phyloP scores from a whole-genome alignment of 1,140 invertebrate genomes.

The Panagrolaimus sp. region DNA sequence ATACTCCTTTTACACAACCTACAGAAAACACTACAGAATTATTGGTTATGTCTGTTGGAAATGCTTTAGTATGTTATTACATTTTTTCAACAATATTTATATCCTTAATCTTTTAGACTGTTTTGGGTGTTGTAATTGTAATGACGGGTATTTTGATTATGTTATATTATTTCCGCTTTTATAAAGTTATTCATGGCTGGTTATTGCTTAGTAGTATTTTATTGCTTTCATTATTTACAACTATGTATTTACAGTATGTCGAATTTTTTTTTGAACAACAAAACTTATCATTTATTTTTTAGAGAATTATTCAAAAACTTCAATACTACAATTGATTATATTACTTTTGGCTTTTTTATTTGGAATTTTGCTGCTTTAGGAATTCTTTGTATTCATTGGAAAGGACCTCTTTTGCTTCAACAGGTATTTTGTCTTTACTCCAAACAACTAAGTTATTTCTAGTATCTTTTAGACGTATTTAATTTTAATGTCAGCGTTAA shows the following conservation, averaged over 20 bases:
- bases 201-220: constrained; percentile 87
- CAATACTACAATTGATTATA: constrained; percentile 91
- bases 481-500: constrained; percentile 88
- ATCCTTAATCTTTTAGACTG: no score
- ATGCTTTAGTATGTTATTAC: no score
- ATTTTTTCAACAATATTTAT: no score
- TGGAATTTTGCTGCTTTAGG: constrained; percentile 98
- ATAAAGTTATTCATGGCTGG: constrained; percentile 91
- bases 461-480: constrained; percentile 73
- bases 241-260: constrained; percentile 87
- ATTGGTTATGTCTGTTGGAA: constrained; percentile 89
- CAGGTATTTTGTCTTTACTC: constrained; percentile 56
- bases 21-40: constrained; percentile 78
- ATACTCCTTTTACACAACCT: constrained; percentile 94
- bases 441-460: no score
- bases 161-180: constrained; percentile 89
- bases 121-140: constrained; percentile 81
- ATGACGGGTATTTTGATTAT: constrained; percentile 91
- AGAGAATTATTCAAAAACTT: constrained; percentile 85
- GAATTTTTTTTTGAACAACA: no score
- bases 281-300: no score
- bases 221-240: constrained; percentile 87
- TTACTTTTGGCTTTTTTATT: constrained; percentile 79
- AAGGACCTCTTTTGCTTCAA: constrained; percentile 85
- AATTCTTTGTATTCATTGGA: constrained; percentile 98